Conservation (phyloP, 1,140 invertebrate species). For the Papilio aristodemus region DNA sequence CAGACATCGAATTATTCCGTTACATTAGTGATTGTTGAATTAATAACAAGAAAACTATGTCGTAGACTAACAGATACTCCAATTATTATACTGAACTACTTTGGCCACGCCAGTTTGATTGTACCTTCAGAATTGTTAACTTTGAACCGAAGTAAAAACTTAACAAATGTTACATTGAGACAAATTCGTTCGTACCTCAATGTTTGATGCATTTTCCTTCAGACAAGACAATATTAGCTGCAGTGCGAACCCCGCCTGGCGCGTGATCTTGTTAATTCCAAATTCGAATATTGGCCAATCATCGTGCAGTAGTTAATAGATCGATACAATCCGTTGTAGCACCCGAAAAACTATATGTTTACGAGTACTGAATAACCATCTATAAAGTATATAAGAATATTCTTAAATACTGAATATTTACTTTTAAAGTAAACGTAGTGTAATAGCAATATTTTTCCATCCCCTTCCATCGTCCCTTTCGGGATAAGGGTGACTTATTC, state of each 20-base stretch:
- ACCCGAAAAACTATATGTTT: no score
- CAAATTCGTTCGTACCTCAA: slow-evolving; percentile 1
- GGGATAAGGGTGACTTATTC: neutral
- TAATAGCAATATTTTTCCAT: neutral
- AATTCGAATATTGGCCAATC: slow-evolving; percentile 73
- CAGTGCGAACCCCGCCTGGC: slow-evolving; percentile 56
- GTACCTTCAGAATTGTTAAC: no score
- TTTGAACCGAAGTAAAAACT: no score
- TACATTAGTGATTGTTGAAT: no score
- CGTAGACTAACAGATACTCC: no score
- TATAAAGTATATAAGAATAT: neutral
- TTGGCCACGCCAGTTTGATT: no score
- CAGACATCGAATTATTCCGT: no score
- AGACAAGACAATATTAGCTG: slow-evolving; percentile 62
- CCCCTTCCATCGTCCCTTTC: neutral
- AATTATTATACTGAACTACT: no score
- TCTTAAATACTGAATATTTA: no score
- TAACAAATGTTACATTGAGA: neutral
- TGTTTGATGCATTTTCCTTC: slow-evolving; percentile 45
- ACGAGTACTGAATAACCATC: no score
- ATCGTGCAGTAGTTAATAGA: slow-evolving; percentile 49
- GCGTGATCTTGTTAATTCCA: slow-evolving; percentile 53
- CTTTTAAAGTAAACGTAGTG: neutral
- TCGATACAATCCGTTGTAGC: no score
- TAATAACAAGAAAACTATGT: no score